Percentiles rank a stretch among this genome's conserved stretches.
Conservation (phyloP, 1,140 invertebrate genomes). For the Hypsibius dujardini region DNA sequence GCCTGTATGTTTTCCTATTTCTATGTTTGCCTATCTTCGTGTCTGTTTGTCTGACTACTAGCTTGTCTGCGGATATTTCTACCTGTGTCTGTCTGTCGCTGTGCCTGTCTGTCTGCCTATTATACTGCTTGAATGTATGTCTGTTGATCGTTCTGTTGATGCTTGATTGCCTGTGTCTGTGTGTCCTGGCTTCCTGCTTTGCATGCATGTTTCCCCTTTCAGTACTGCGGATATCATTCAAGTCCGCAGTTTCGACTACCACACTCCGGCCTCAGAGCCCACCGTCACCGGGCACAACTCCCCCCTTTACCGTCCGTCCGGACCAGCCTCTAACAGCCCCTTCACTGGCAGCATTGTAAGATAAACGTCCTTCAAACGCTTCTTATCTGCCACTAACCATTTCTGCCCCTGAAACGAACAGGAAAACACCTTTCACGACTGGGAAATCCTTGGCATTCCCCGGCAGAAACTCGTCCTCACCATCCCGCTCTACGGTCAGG, state of each 20-base stretch:
- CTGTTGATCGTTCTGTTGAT: too few relatives aligned
- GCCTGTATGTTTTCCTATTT: too few relatives aligned
- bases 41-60: too few relatives aligned
- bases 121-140: too few relatives aligned
- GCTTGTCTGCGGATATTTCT: too few relatives aligned
- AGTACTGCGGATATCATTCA: background rate
- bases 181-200: too few relatives aligned
- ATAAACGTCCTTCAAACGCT: background rate
- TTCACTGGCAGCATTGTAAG: background rate
- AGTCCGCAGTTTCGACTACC: slow-evolving; percentile 8
- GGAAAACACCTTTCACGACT: slow-evolving; percentile 75
- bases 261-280: background rate
- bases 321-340: background rate
- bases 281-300: slow-evolving; percentile 65
- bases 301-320: slow-evolving; percentile 45
- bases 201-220: too few relatives aligned
- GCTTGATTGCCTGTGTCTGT: too few relatives aligned
- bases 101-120: too few relatives aligned
- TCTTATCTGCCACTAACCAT: background rate
- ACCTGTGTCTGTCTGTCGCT: too few relatives aligned
- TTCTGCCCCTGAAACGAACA: too few relatives aligned
- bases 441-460: slow-evolving; percentile 80
- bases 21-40: too few relatives aligned
- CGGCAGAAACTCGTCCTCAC: slow-evolving; percentile 88
- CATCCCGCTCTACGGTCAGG: slow-evolving; percentile 88